These are phyloP conservation scores for Pituophis catenifer DNA, from an alignment of 2,113 vertebrate genomes.

Conservation along the genomic window DNA sequence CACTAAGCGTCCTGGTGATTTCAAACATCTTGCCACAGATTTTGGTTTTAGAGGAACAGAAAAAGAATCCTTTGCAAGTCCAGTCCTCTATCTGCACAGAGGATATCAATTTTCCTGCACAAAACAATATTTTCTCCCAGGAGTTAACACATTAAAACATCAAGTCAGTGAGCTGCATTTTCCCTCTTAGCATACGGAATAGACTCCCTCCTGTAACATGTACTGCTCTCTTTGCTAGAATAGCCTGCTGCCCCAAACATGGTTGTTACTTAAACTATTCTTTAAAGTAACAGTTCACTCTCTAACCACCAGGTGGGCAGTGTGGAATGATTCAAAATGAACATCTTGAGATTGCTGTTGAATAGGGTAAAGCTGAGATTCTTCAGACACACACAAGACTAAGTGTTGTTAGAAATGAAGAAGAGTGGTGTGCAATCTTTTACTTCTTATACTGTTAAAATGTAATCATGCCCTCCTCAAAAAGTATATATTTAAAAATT, in stretches of 20 bases:
- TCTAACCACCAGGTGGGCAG: slow-evolving; percentile 96
- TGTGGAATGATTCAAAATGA: slow-evolving; percentile 77
- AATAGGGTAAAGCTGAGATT: slow-evolving; percentile 60
- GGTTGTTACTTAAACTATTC: slow-evolving; percentile 99
- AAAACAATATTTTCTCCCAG: slow-evolving; percentile 92
- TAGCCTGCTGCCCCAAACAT: slow-evolving; percentile 99
- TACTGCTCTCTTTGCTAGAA: slow-evolving; percentile 95
- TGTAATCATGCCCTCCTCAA: not conserved
- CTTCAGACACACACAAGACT: slow-evolving; percentile 37
- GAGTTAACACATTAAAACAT: slow-evolving; percentile 98
- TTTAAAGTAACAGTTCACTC: slow-evolving; percentile 94
- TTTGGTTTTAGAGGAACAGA: slow-evolving; percentile 78
- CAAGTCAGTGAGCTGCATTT: slow-evolving; percentile 86
- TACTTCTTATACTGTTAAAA: not conserved
- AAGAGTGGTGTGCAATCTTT: not conserved
- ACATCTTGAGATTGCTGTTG: slow-evolving; percentile 66
- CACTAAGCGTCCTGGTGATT: slow-evolving; percentile 99
- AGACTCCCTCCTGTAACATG: slow-evolving; percentile 93
- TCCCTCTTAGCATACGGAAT: slow-evolving; percentile 93
- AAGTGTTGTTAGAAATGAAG: slow-evolving; percentile 32
- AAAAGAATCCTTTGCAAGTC: slow-evolving; percentile 81
- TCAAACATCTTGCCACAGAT: slow-evolving; percentile 97
- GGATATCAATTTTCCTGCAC: slow-evolving; percentile 80
- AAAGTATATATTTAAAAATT: not conserved
- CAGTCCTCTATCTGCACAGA: slow-evolving; percentile 76